These are phyloP conservation scores for Malurus cyaneus DNA, from an alignment of 2,113 vertebrate species.

Conservation along the genomic window DNA sequence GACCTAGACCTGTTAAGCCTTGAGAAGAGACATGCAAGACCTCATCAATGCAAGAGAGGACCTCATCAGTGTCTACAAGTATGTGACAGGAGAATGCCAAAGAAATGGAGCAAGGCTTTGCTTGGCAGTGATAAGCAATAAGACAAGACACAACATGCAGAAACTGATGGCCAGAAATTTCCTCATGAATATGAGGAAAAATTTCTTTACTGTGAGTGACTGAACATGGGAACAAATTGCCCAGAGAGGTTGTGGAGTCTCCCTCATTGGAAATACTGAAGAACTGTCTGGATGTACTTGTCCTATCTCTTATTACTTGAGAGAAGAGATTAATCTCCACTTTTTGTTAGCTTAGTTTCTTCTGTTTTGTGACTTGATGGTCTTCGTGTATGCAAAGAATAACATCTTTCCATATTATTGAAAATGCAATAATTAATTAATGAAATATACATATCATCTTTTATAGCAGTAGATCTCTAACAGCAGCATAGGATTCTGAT, in stretches of 20 bases:
- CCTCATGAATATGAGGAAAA: neutral
- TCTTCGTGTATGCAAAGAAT: neutral
- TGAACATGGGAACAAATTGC: neutral
- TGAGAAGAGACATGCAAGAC: neutral
- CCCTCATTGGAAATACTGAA: neutral
- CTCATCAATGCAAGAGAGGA: neutral
- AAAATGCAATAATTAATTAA: neutral
- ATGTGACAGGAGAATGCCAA: neutral
- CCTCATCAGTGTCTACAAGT: neutral
- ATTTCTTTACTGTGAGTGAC: neutral
- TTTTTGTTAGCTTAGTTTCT: neutral
- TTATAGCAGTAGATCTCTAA: neutral
- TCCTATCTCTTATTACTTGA: neutral
- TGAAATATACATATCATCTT: neutral
- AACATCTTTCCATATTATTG: neutral
- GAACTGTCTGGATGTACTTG: fast-evolving
- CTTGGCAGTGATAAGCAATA: fast-evolving
- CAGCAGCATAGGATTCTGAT: neutral
- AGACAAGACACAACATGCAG: neutral
- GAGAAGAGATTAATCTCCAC: neutral
- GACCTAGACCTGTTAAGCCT: neutral
- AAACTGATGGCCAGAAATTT: neutral
- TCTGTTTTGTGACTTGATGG: neutral
- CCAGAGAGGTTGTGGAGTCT: too few species aligned
- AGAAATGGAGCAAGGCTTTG: neutral